These are phyloP conservation scores for Tadarida brasiliensis DNA, from an alignment of 2,797 vertebrate species.

Conservation along the genomic window DNA sequence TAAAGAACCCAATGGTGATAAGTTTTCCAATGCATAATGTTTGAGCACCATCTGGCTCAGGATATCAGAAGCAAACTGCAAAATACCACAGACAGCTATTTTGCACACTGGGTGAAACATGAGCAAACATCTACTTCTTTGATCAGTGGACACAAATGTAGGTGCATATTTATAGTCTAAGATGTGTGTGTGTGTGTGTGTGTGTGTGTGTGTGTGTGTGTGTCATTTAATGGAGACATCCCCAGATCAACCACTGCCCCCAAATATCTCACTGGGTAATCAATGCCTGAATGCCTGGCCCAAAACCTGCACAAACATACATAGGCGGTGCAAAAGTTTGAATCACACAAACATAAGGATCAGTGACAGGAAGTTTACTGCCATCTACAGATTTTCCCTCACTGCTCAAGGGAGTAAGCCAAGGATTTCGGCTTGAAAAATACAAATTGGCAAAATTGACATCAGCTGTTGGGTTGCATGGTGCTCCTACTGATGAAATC, in stretches of 20 bases:
- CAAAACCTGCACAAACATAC: neutral
- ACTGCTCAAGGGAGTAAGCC: neutral
- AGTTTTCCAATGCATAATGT: constrained; percentile 5
- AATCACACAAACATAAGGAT: neutral
- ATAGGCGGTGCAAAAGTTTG: constrained; percentile 67
- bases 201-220: no score
- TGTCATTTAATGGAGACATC: neutral
- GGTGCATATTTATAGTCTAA: neutral
- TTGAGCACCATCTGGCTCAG: constrained; percentile 63
- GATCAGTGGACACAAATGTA: neutral
- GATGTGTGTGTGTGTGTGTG: neutral
- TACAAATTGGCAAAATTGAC: neutral
- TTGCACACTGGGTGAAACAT: neutral
- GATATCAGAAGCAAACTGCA: constrained; percentile 59
- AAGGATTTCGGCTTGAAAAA: constrained; percentile 44
- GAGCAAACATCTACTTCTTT: neutral
- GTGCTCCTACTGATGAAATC: neutral
- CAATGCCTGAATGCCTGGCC: neutral
- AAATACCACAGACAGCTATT: constrained; percentile 43
- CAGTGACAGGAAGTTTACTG: constrained; percentile 73
- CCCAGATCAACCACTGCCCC: neutral
- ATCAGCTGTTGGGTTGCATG: neutral
- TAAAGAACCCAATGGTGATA: neutral
- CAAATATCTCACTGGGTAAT: neutral
- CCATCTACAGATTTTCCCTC: constrained; percentile 72